Evolutionary conservation across 2,113 vertebrate species (phyloP).

Genomic region (Calidris pygmaea): DNA sequence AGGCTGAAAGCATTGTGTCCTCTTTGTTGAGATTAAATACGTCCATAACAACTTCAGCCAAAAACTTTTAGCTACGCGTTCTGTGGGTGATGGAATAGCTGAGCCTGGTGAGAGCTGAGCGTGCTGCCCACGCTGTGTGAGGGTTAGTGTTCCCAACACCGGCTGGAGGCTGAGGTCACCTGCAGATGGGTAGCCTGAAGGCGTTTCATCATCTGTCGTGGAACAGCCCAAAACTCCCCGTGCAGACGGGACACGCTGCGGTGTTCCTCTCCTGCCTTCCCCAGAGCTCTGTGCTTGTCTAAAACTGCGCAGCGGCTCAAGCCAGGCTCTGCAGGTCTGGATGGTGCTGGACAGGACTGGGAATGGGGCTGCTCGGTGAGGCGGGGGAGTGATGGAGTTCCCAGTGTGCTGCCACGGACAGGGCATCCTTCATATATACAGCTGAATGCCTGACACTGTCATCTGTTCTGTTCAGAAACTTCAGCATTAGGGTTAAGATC

Average conservation of each 20-base stretch:
- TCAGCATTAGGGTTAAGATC: background rate
- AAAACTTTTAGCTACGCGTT: background rate
- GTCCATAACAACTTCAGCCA: background rate
- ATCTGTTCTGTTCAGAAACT: background rate
- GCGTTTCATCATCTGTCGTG: background rate
- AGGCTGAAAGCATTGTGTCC: rapidly evolving
- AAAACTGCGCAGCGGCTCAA: background rate
- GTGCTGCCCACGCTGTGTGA: background rate
- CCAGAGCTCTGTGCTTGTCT: background rate
- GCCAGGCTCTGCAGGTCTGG: background rate
- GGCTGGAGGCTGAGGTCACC: background rate
- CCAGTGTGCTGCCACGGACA: rapidly evolving
- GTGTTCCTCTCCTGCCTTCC: background rate
- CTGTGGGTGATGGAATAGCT: background rate
- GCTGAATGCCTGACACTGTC: too few relatives aligned
- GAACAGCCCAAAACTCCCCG: background rate
- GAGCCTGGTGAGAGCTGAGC: background rate
- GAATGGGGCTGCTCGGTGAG: background rate
- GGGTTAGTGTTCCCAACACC: background rate
- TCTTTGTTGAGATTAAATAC: background rate
- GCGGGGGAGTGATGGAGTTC: background rate
- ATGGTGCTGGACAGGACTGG: background rate
- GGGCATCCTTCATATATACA: background rate
- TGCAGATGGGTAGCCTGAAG: background rate
- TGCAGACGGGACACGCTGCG: rapidly evolving